phyloP scores from a whole-genome alignment of 2,888 invertebrate genomes.

The Scaptomyza cyrtandrae region DNA sequence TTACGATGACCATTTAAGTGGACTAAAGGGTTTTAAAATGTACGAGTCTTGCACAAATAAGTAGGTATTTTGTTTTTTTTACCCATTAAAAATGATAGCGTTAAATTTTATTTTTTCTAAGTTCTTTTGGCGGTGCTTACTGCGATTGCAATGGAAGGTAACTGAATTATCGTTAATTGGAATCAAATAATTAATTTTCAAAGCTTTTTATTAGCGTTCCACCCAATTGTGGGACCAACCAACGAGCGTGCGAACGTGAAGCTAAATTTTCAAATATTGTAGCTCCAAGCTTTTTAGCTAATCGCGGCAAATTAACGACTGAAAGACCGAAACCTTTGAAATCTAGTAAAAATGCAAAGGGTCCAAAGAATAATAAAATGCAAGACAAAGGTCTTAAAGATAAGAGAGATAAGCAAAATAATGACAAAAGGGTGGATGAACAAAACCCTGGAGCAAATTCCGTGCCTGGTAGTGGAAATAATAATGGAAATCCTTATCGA shows the following conservation, averaged over 20 bases:
- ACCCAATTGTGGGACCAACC: neutral
- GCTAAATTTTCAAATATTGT: constrained; percentile 59
- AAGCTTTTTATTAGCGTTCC: neutral
- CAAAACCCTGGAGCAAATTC: neutral
- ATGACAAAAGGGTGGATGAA: neutral
- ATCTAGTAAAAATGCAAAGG: neutral
- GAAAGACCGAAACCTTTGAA: neutral
- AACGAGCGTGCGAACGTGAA: constrained; percentile 18
- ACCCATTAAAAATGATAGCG: neutral
- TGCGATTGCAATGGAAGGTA: constrained; percentile 26
- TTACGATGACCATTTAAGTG: constrained; percentile 31
- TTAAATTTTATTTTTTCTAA: neutral
- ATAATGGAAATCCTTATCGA: too few species aligned
- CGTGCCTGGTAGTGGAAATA: too few species aligned
- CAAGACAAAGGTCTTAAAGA: neutral
- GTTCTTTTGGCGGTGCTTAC: neutral
- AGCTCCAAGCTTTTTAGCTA: constrained; percentile 54
- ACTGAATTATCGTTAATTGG: neutral
- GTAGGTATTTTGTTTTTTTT: constrained; percentile 29
- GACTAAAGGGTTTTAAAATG: constrained; percentile 40
- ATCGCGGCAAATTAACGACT: neutral
- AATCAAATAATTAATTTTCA: neutral
- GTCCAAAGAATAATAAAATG: neutral
- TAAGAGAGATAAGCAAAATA: neutral
- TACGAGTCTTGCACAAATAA: constrained; percentile 29